These are phyloP conservation scores for Cossypha dichroa DNA, from an alignment of 2,797 vertebrate species.

Conservation along the genomic window DNA sequence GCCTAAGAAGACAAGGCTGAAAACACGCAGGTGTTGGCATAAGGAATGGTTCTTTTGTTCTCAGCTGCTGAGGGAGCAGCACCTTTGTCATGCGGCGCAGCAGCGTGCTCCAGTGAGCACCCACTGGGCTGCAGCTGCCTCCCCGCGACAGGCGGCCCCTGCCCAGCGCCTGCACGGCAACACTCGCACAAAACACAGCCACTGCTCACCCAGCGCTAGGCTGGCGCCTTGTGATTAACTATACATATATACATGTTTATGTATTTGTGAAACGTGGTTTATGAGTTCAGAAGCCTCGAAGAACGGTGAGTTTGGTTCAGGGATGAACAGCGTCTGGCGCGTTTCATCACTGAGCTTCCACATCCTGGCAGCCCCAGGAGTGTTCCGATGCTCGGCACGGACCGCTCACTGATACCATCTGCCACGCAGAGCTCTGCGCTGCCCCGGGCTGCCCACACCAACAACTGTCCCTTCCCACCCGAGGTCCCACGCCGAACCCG, in stretches of 20 bases:
- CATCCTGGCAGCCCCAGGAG: not conserved
- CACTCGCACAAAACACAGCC: not conserved
- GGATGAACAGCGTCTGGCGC: not conserved
- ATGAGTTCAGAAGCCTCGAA: not conserved
- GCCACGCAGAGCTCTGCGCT: not conserved
- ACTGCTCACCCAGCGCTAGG: not conserved
- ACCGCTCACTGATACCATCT: accelerated
- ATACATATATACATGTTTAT: accelerated
- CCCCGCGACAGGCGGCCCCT: not conserved
- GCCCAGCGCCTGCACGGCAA: not conserved
- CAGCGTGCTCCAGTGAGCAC: not conserved
- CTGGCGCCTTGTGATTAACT: not conserved
- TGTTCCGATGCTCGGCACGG: accelerated
- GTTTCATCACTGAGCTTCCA: not conserved
- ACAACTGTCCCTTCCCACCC: accelerated
- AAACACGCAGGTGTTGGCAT: not conserved
- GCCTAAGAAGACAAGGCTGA: not conserved
- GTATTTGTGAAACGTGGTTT: not conserved
- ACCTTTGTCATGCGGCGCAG: not conserved
- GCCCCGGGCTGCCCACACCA: not conserved
- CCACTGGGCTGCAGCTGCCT: not conserved
- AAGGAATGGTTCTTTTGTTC: slow-evolving; percentile 27
- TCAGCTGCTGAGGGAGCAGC: not conserved
- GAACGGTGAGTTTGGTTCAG: not conserved
- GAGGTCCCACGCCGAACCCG: accelerated